These are phyloP conservation scores for Tipula vernalis DNA, from an alignment of 2,888 invertebrate species.

Conservation along the genomic window DNA sequence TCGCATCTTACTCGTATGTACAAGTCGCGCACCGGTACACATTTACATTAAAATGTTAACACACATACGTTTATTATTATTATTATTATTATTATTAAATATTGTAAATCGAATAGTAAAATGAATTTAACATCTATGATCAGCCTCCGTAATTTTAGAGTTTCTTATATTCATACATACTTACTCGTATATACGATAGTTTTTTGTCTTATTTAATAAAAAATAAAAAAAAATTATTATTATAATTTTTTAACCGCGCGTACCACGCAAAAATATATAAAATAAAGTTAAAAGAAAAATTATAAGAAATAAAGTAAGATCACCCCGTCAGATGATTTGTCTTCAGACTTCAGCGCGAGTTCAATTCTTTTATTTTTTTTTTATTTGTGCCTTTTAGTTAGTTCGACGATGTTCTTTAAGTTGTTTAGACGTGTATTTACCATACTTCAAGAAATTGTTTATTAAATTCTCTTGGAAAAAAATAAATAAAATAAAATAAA, in stretches of 20 bases:
- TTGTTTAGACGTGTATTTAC: background rate
- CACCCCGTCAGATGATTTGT: slow-evolving; percentile 9
- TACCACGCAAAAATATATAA: slow-evolving; percentile 6
- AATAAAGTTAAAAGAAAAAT: background rate
- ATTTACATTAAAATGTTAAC: background rate
- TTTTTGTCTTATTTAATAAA: background rate
- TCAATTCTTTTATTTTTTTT: background rate
- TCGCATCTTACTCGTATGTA: background rate
- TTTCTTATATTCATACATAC: background rate
- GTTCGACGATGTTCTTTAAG: slow-evolving; percentile 7
- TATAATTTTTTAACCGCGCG: background rate
- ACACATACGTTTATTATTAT: background rate
- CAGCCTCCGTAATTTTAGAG: slow-evolving; percentile 6
- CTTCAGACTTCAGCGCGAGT: background rate
- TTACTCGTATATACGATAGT: background rate
- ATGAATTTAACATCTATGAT: slow-evolving; percentile 7
- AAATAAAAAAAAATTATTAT: no score
- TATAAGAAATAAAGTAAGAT: slow-evolving; percentile 8
- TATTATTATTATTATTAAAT: no score
- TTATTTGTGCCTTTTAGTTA: background rate
- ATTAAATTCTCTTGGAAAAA: no score
- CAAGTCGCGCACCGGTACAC: background rate
- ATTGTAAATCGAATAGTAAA: background rate
- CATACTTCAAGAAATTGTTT: background rate
- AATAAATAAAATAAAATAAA: background rate